These are phyloP conservation scores for Promerops cafer DNA, from an alignment of 2,113 vertebrate genomes.

Conservation along the genomic window DNA sequence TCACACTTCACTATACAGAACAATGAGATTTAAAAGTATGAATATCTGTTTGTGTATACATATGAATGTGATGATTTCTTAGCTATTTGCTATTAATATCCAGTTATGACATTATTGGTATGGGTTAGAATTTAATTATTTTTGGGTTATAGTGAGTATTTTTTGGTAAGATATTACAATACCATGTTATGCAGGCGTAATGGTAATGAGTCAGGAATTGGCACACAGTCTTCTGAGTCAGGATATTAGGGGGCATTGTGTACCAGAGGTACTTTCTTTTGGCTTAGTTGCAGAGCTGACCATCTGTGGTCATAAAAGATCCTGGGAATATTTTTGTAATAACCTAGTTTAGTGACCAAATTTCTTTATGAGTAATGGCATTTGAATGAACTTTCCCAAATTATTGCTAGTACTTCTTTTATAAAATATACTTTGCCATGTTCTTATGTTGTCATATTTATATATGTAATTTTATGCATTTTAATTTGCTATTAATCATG, in stretches of 20 bases:
- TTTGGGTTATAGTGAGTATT: not conserved
- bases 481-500: not conserved
- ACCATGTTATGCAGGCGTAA: not conserved
- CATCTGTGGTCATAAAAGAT: conserved; percentile 54
- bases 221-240: conserved; percentile 15
- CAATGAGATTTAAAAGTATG: not conserved
- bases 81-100: not conserved
- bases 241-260: conserved; percentile 29
- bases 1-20: not conserved
- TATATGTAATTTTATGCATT: not conserved
- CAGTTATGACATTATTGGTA: not conserved
- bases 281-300: conserved; percentile 17
- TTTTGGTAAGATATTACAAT: not conserved
- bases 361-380: conserved; percentile 33
- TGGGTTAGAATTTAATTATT: not conserved
- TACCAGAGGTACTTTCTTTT: conserved; percentile 40
- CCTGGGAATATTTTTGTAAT: conserved; percentile 51
- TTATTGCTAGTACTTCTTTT: not conserved
- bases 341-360: conserved; percentile 25
- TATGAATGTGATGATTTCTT: not conserved
- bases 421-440: not conserved
- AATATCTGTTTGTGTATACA: not conserved
- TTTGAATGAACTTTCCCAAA: conserved; percentile 6
- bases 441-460: not conserved
- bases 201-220: conserved; percentile 20